These are phyloP conservation scores for Mactra quadrangularis DNA, from an alignment of 1,140 invertebrate genomes.

Conservation along the genomic window DNA sequence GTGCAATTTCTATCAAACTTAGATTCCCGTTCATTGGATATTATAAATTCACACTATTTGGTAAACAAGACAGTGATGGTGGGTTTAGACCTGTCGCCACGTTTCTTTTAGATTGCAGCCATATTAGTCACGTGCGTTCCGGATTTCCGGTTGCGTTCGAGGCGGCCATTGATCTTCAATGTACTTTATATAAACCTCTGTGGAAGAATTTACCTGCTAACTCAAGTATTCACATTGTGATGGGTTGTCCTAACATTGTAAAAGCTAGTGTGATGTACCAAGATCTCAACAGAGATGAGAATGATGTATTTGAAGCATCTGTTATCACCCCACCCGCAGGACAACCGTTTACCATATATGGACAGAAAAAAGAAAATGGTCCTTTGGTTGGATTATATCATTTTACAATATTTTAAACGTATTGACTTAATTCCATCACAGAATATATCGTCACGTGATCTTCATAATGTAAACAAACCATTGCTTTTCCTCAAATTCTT, in stretches of 20 bases:
- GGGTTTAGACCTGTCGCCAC: constrained; percentile 50
- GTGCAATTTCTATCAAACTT: constrained; percentile 49
- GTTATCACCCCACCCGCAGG: constrained; percentile 41
- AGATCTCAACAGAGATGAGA: constrained; percentile 35
- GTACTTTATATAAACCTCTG: constrained; percentile 46
- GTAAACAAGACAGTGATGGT: constrained; percentile 35
- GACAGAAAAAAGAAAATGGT: constrained; percentile 44
- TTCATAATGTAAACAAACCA: too few relatives aligned
- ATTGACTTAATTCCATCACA: too few relatives aligned
- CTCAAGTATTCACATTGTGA: constrained; percentile 24
- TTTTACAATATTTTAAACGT: constrained; percentile 51
- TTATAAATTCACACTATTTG: constrained; percentile 53
- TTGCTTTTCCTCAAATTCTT: too few relatives aligned
- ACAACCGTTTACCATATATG: constrained; percentile 58
- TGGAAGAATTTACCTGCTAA: constrained; percentile 59
- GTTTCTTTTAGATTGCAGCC: constrained; percentile 51
- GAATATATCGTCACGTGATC: too few relatives aligned
- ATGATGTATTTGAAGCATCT: constrained; percentile 47
- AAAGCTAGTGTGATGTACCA: constrained; percentile 37
- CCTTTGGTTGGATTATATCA: constrained; percentile 51
- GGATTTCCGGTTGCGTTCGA: constrained; percentile 62
- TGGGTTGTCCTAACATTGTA: constrained; percentile 39
- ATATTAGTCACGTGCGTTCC: constrained; percentile 53
- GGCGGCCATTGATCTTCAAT: constrained; percentile 46
- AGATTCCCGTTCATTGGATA: constrained; percentile 49